Conservation (phyloP, 1,140 invertebrate species). For the Drosophila burlai region DNA sequence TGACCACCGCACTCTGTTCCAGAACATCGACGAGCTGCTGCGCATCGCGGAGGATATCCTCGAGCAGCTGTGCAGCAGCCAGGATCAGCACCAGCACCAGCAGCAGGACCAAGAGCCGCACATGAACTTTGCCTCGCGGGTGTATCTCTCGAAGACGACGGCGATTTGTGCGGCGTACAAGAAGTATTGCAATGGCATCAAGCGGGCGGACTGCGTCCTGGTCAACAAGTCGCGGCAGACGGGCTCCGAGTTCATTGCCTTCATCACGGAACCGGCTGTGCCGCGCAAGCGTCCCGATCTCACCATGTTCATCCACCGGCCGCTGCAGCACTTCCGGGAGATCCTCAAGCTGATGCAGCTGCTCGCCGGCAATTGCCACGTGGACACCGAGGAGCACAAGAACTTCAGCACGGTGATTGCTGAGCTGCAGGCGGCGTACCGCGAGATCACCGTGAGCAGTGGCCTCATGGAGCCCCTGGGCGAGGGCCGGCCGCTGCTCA, state of each 20-base stretch:
- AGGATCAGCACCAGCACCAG: constrained; percentile 87
- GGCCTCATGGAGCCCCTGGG: constrained; percentile 93
- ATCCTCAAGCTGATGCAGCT: constrained; percentile 86
- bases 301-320: constrained; percentile 92
- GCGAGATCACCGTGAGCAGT: constrained; percentile 92
- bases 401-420: constrained; percentile 83
- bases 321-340: constrained; percentile 91
- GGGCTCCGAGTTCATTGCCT: constrained; percentile 89
- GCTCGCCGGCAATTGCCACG: constrained; percentile 79
- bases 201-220: constrained; percentile 92
- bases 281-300: constrained; percentile 92
- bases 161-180: constrained; percentile 91
- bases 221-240: constrained; percentile 88
- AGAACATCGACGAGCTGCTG: constrained; percentile 93
- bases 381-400: constrained; percentile 84
- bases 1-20: constrained; percentile 92
- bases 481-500: constrained; percentile 91
- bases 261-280: constrained; percentile 91
- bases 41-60: constrained; percentile 92
- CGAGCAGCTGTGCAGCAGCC: constrained; percentile 90
- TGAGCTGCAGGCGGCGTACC: constrained; percentile 88
- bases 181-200: constrained; percentile 92
- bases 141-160: constrained; percentile 90
- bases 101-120: constrained; percentile 90
- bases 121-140: constrained; percentile 88